A percentile compares a stretch with the other conserved stretches of the same genome.
Conservation (phyloP, 2,888 invertebrate genomes). For the Agriopis marginaria region DNA sequence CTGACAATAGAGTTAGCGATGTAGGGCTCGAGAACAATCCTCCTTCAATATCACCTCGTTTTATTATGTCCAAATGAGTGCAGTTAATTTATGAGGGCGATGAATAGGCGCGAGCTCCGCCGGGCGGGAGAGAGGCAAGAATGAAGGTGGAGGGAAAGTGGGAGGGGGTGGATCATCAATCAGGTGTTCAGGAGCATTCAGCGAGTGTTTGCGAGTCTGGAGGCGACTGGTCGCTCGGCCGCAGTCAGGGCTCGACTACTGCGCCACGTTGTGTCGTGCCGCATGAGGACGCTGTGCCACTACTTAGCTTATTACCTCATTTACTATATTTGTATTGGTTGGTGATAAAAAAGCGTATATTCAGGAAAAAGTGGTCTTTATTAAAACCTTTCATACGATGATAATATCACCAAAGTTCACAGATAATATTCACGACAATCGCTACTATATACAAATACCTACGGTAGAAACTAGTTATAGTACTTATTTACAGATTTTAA, state of each 20-base stretch:
- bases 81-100: slow-evolving; percentile 40
- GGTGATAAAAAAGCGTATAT: slow-evolving; percentile 46
- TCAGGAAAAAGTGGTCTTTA: slow-evolving; percentile 78
- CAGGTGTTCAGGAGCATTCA: slow-evolving; percentile 9
- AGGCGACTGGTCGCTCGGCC: no score
- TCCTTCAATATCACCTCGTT: slow-evolving; percentile 28
- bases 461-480: slow-evolving; percentile 43
- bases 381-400: slow-evolving; percentile 71
- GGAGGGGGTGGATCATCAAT: slow-evolving; percentile 21
- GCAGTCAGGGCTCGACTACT: no score
- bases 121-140: neutral
- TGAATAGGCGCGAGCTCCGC: slow-evolving; percentile 18
- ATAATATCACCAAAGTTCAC: slow-evolving; percentile 65
- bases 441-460: slow-evolving; percentile 59
- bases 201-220: neutral
- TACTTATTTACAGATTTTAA: slow-evolving; percentile 34
- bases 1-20: neutral
- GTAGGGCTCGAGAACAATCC: slow-evolving; percentile 15
- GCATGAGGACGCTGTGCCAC: no score
- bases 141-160: neutral
- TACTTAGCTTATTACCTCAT: no score
- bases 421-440: slow-evolving; percentile 71
- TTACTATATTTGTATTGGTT: no score
- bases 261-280: no score
- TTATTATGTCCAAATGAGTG: slow-evolving; percentile 32